Base-by-base conservation (phyloP, 2,888 invertebrate genomes). In the Dolomedes plantarius region DNA sequence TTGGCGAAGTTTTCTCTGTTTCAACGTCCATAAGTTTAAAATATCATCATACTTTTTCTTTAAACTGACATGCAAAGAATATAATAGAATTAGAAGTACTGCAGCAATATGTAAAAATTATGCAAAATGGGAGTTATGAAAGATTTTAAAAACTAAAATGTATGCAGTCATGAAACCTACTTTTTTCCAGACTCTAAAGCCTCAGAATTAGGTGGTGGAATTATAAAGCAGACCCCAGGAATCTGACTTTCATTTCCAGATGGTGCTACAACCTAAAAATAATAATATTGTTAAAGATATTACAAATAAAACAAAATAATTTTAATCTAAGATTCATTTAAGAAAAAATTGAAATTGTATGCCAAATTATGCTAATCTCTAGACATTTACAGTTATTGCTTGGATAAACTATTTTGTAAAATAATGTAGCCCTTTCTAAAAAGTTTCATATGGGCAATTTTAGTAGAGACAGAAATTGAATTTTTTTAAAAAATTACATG, bases 201-300 rank as follows among this genome's bases (percentile, higher is more conserved):
- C 90, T 97, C 97, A 90, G 95, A 95, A 92, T 98, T 97, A 0
- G 98, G 98, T 87, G 98, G 98, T 79, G 98, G 98, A 90, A 99
- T 94, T 62, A 98, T 94, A 91, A 99, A 94, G 90, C 98, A 98
- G 1, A 97, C 98, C 73, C 97, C 96, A 0, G 98, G 98, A 62
- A 98, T 95, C 89, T 95, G 94, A 71, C 95, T 95, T 91, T 98
- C 98, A 16, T 95, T 94, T 62, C 97, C 97, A 77, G 95, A 95
- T 11, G 95, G 93, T 77, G 94, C 95, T 46, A 96, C 95, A 29
- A 98, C 96, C 90, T 90, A 82, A 6, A 75, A 28, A 64, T n/a
- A n/a, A n/a, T n/a, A n/a, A n/a, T n/a, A n/a, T n/a, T n/a, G n/a
- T n/a, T 71, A 36, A 16, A 16, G 27, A 2, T 67, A 67, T 13